These are phyloP conservation scores for Prionace glauca DNA, from an alignment of 2,797 vertebrate species.

Conservation along the genomic window DNA sequence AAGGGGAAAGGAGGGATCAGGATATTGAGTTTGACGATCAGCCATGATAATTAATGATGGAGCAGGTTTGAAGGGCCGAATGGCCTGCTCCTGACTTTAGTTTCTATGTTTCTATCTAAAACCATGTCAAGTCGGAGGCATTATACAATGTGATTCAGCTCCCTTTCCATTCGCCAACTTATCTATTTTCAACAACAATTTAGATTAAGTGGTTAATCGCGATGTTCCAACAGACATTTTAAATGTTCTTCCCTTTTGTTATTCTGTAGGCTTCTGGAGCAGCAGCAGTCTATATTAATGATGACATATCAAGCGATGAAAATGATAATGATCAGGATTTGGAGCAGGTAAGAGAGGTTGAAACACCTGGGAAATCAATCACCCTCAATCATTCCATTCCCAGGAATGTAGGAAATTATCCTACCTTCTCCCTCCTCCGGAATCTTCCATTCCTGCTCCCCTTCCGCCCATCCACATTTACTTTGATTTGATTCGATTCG, in stretches of 20 bases:
- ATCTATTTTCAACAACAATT: background rate
- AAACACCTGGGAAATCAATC: too few relatives aligned
- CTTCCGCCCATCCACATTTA: too few relatives aligned
- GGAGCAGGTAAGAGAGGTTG: background rate
- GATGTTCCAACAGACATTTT: background rate
- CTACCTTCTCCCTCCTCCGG: background rate
- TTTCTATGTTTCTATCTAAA: background rate
- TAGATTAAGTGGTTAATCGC: background rate
- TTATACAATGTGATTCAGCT: background rate
- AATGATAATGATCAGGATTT: conserved; percentile 17
- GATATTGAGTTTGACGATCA: too few relatives aligned
- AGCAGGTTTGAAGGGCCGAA: too few relatives aligned
- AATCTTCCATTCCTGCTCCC: too few relatives aligned
- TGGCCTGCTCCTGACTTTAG: too few relatives aligned
- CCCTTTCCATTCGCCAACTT: background rate
- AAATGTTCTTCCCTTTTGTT: background rate
- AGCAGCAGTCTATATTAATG: conserved; percentile 9
- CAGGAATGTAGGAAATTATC: background rate
- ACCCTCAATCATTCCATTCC: background rate
- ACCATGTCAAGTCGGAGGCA: background rate
- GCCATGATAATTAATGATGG: too few relatives aligned
- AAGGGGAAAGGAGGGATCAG: too few relatives aligned
- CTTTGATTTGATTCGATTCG: too few relatives aligned
- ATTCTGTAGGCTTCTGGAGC: background rate
- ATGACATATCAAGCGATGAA: conserved; percentile 12